Conservation (phyloP, 2,797 vertebrate genomes). For the Mastacembelus armatus region DNA sequence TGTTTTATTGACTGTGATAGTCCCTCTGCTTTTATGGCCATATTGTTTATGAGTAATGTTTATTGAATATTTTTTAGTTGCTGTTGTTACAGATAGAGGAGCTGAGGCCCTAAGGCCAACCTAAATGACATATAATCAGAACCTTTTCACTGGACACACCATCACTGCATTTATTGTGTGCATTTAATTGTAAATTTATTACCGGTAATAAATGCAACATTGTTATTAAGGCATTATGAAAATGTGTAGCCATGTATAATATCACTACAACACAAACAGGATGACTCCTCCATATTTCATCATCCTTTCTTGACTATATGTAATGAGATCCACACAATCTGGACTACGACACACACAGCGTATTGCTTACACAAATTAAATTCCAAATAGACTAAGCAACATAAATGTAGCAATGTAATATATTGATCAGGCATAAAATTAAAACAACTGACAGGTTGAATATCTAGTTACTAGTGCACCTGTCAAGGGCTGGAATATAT, state of each 20-base stretch:
- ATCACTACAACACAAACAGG: constrained; percentile 24
- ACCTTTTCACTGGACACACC: not conserved
- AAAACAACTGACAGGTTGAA: too few relatives aligned
- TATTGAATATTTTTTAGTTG: constrained; percentile 29
- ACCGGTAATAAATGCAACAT: constrained; percentile 23
- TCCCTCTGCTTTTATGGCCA: constrained; percentile 12
- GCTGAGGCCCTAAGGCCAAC: constrained; percentile 8
- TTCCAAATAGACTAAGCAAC: not conserved
- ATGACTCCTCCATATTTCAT: constrained; percentile 33
- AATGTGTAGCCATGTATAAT: constrained; percentile 34
- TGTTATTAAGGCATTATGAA: constrained; percentile 20
- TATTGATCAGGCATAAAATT: too few relatives aligned
- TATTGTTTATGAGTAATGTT: constrained; percentile 26
- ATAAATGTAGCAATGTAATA: not conserved
- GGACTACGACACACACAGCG: constrained; percentile 26
- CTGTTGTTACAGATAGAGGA: constrained; percentile 28
- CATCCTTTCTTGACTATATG: constrained; percentile 47
- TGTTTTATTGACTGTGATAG: constrained; percentile 13
- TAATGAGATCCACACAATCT: constrained; percentile 72
- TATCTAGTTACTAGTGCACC: too few relatives aligned
- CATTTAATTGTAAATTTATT: constrained; percentile 15
- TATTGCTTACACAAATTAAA: not conserved
- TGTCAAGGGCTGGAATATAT: too few relatives aligned
- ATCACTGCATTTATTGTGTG: constrained; percentile 3
- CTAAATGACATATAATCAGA: constrained; percentile 6